Percentiles rank a stretch among this genome's conserved stretches.
These are phyloP conservation scores for Petrosia ficiformis DNA, from an alignment of 37 sponge, comb jelly and placozoan species.

Conservation along the genomic window DNA sequence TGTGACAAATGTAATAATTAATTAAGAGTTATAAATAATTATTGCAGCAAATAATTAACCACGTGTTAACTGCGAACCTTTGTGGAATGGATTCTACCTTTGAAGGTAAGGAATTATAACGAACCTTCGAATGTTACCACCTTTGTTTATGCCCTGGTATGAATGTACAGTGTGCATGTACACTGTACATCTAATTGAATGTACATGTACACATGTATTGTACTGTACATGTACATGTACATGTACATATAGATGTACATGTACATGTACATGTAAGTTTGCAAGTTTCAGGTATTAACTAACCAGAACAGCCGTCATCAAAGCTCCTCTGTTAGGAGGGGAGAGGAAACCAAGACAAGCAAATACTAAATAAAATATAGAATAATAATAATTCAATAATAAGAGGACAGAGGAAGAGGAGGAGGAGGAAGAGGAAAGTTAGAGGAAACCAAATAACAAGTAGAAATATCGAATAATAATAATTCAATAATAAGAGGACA, in stretches of 20 bases:
- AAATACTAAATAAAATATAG: constrained; percentile 64
- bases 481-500: not conserved
- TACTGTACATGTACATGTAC: too few species aligned
- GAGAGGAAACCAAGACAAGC: constrained; percentile 96
- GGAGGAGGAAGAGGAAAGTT: not conserved
- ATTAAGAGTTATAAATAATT: too few species aligned
- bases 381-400: not conserved
- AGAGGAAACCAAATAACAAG: not conserved
- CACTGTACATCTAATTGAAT: too few species aligned
- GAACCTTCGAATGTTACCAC: too few species aligned
- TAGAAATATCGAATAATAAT: not conserved
- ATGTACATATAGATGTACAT: too few species aligned
- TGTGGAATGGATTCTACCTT: too few species aligned
- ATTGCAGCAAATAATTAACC: too few species aligned
- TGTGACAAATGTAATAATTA: too few species aligned
- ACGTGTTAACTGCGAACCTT: too few species aligned
- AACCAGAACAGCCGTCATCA: constrained; percentile 91
- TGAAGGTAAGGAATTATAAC: too few species aligned
- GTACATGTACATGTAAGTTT: not conserved
- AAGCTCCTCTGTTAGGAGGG: constrained; percentile 94
- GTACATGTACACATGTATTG: not conserved
- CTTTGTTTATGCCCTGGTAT: too few species aligned
- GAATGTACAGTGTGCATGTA: too few species aligned
- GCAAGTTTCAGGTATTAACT: constrained; percentile 11
- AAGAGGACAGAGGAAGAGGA: not conserved